Conservation (phyloP, 92 coral and sea anemone genomes). For the Palythoa grandiflora region DNA sequence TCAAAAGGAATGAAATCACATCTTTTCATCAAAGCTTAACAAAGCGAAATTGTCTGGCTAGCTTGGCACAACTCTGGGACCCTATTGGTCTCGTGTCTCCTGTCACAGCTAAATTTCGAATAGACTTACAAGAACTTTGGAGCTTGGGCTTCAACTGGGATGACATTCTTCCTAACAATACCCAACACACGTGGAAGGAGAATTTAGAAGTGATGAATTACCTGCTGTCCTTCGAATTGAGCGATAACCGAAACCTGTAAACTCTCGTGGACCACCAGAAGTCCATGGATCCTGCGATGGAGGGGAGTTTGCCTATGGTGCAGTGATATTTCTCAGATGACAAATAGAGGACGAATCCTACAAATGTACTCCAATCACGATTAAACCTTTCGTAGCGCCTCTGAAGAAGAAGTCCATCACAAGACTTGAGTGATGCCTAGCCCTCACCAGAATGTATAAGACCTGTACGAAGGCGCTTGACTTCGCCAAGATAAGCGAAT, state of each 20-base stretch:
- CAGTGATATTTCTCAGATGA: slow-evolving; percentile 15
- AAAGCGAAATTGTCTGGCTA: too few species aligned
- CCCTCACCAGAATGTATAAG: too few species aligned
- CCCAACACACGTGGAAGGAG: slow-evolving; percentile 63
- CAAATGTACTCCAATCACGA: too few species aligned
- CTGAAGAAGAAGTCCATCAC: too few species aligned
- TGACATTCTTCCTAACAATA: slow-evolving; percentile 48
- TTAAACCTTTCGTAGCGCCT: too few species aligned
- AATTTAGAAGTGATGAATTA: slow-evolving; percentile 61
- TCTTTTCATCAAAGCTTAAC: too few species aligned
- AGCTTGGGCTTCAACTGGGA: slow-evolving; percentile 70
- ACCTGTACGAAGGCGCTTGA: too few species aligned
- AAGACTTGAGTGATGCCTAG: too few species aligned
- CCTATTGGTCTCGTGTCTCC: slow-evolving; percentile 19
- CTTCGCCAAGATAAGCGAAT: background rate
- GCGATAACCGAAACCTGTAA: slow-evolving; percentile 62
- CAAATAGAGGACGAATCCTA: too few species aligned
- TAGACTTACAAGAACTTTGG: slow-evolving; percentile 62
- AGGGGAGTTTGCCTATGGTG: slow-evolving; percentile 63
- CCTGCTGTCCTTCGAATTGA: slow-evolving; percentile 57
- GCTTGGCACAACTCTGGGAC: too few species aligned
- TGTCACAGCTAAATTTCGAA: background rate
- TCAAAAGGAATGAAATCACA: too few species aligned
- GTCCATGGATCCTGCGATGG: slow-evolving; percentile 71
- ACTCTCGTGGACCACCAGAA: slow-evolving; percentile 62